These are phyloP conservation scores for Bradypodion ventrale DNA, from an alignment of 2,797 vertebrate species.

Conservation along the genomic window DNA sequence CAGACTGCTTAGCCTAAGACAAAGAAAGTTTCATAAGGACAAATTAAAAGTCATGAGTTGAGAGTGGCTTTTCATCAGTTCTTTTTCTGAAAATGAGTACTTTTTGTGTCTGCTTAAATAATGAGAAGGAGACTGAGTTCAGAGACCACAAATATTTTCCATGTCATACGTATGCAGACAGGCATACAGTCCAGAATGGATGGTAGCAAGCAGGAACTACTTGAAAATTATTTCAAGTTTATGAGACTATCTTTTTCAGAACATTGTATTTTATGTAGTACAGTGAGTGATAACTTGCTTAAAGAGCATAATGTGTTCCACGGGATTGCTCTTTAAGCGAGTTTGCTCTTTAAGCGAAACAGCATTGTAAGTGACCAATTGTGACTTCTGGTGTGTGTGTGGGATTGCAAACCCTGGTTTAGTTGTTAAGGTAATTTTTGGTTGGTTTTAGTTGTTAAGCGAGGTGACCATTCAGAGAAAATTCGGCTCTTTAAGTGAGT, in stretches of 20 bases:
- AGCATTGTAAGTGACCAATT: too few species aligned
- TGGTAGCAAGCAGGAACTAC: constrained; percentile 36
- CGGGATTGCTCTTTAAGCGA: too few species aligned
- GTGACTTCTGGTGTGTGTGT: too few species aligned
- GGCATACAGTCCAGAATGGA: constrained; percentile 52
- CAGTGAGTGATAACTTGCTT: too few species aligned
- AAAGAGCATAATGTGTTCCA: too few species aligned
- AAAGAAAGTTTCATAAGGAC: not conserved
- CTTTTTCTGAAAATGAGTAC: not conserved
- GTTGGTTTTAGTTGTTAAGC: too few species aligned
- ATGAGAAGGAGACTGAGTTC: not conserved
- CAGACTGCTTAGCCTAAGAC: not conserved
- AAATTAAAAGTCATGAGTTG: not conserved
- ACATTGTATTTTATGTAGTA: constrained; percentile 8
- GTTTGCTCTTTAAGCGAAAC: too few species aligned
- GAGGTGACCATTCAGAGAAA: too few species aligned
- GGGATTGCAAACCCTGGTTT: too few species aligned
- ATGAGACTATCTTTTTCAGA: not conserved
- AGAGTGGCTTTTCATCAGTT: not conserved
- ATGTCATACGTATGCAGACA: constrained; percentile 53
- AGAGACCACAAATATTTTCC: constrained; percentile 62
- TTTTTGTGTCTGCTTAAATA: not conserved
- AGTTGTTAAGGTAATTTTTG: too few species aligned
- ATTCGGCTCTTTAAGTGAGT: too few species aligned
- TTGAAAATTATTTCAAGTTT: constrained; percentile 8